A percentile compares a stretch with the other conserved stretches of the same genome.
phyloP scores from a whole-genome alignment of 35 echinoderm and acorn worm genomes.

The Apostichopus californicus region DNA sequence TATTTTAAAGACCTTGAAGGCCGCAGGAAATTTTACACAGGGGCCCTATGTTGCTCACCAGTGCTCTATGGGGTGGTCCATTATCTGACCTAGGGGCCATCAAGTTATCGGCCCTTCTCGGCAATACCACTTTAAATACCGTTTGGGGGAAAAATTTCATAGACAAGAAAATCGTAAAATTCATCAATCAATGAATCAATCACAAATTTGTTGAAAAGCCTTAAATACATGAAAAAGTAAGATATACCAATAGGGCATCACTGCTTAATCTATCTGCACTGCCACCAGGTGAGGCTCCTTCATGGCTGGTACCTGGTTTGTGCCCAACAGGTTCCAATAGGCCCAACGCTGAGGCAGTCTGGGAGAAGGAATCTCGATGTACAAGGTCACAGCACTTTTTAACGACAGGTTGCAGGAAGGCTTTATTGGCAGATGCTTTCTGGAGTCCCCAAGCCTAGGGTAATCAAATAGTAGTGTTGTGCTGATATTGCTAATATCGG shows the following conservation, averaged over 20 bases:
- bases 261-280: neutral
- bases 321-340: slow-evolving; percentile 1
- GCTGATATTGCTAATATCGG: no score
- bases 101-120: no score
- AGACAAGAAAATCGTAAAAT: no score
- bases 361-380: slow-evolving; percentile 56
- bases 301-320: neutral
- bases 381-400: slow-evolving; percentile 47
- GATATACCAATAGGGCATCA: neutral
- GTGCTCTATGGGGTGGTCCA: no score
- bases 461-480: neutral
- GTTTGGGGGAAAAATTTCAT: no score
- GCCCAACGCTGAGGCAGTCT: slow-evolving; percentile 25
- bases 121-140: no score
- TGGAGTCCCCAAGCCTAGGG: slow-evolving; percentile 57
- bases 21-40: no score
- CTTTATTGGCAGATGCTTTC: slow-evolving; percentile 47
- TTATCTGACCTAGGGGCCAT: no score
- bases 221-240: neutral
- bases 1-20: no score
- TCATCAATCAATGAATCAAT: no score
- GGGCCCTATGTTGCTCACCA: no score
- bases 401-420: slow-evolving; percentile 31
- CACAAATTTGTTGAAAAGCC: no score
- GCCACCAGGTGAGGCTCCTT: neutral